Percentiles rank a stretch among this genome's conserved stretches.
These are phyloP conservation scores for Pipra filicauda DNA, from an alignment of 2,113 vertebrate species.

Conservation along the genomic window DNA sequence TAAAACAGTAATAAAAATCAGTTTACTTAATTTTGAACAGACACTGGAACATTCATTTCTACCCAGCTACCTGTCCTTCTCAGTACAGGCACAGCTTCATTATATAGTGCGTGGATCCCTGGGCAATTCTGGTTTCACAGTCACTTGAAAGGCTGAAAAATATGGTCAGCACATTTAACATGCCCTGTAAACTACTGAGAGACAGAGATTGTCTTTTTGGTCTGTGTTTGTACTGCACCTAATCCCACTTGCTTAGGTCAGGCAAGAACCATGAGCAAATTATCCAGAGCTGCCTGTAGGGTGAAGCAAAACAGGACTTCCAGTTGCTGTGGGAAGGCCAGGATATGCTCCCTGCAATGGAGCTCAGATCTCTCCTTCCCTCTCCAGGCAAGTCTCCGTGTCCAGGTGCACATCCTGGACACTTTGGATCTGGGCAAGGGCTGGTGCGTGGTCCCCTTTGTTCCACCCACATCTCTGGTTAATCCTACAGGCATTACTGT, in stretches of 20 bases:
- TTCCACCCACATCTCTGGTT: not conserved
- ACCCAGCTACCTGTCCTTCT: not conserved
- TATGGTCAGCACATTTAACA: not conserved
- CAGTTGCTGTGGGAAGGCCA: not conserved
- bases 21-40: not conserved
- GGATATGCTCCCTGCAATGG: rapidly evolving
- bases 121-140: not conserved
- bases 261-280: not conserved
- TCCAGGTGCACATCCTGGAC: not conserved
- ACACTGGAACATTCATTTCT: not conserved
- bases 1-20: not conserved
- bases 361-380: not conserved
- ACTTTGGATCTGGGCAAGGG: not conserved
- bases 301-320: not conserved
- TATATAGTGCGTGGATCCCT: not conserved
- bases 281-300: not conserved
- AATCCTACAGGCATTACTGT: not conserved
- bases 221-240: not conserved
- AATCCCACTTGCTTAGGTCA: not conserved
- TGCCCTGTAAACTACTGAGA: not conserved
- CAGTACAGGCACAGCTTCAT: not conserved
- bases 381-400: no score
- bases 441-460: not conserved
- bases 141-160: not conserved
- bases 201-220: not conserved